Evolutionary conservation across 2,888 invertebrate genomes (phyloP).

Genomic region (Xestia xanthographa): DNA sequence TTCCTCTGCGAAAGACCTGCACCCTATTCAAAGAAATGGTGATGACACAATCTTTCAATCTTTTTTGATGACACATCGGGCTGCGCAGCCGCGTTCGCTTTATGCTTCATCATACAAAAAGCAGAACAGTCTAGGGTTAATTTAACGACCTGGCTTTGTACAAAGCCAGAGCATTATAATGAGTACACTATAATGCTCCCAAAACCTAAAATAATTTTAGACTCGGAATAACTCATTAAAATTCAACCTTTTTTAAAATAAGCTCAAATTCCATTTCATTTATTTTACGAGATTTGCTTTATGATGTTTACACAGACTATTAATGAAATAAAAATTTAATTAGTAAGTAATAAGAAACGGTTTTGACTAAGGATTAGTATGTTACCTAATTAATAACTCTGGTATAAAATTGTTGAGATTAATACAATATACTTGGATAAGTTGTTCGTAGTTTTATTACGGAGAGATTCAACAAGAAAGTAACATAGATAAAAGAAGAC

Average conservation of each 20-base stretch:
- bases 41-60: not conserved
- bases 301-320: slow-evolving; percentile 5
- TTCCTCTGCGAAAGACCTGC: not conserved
- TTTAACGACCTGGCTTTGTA: not conserved
- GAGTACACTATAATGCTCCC: no score
- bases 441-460: no score
- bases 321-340: slow-evolving; percentile 13
- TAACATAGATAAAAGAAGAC: no score
- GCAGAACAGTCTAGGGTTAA: not conserved
- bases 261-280: slow-evolving; percentile 12
- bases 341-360: slow-evolving; percentile 7
- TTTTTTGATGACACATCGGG: not conserved
- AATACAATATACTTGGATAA: no score
- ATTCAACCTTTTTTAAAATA: slow-evolving; percentile 29
- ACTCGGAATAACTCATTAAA: slow-evolving; percentile 28
- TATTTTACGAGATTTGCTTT: not conserved
- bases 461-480: no score
- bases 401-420: slow-evolving; percentile 26
- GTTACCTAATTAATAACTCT: slow-evolving; percentile 21
- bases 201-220: not conserved
- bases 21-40: not conserved
- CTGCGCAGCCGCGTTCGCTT: not conserved
- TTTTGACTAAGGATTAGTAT: slow-evolving; percentile 3
- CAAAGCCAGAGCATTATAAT: no score
- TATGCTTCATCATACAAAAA: not conserved